Conservation (phyloP, 2,113 vertebrate genomes). For the Colinus virginianus region DNA sequence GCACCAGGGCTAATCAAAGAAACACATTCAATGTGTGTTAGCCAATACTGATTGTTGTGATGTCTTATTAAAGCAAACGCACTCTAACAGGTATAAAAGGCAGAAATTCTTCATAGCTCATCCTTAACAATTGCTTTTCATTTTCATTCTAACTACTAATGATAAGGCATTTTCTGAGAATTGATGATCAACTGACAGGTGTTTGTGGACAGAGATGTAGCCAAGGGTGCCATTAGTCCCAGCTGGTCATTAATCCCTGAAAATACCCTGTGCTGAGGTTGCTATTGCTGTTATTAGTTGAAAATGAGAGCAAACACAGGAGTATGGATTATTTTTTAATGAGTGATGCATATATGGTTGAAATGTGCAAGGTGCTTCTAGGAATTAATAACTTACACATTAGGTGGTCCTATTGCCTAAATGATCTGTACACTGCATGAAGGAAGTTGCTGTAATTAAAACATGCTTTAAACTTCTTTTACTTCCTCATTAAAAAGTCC, state of each 20-base stretch:
- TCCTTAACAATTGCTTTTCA: neutral
- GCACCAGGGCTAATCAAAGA: neutral
- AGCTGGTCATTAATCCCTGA: conserved; percentile 56
- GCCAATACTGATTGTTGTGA: neutral
- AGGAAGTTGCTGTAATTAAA: conserved; percentile 2
- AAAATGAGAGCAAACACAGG: conserved; percentile 4
- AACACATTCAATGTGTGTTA: accelerated
- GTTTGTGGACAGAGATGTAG: conserved; percentile 37
- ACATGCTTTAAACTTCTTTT: neutral
- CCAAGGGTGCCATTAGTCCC: conserved; percentile 59
- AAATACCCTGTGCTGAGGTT: neutral
- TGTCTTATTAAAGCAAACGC: neutral
- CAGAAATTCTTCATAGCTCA: neutral
- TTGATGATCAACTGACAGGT: conserved; percentile 27
- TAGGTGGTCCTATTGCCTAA: neutral
- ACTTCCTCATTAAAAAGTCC: neutral
- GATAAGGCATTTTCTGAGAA: conserved; percentile 6
- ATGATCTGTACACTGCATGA: neutral
- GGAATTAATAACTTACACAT: conserved; percentile 9
- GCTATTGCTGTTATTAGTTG: neutral
- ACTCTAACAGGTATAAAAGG: neutral
- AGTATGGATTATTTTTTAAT: neutral
- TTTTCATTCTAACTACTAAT: conserved; percentile 22
- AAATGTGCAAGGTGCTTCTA: neutral
- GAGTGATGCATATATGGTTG: neutral